Percentiles rank a stretch among this genome's conserved stretches.
Conservation (phyloP, 1,140 invertebrate species). For the Hylaeus anthracinus region DNA sequence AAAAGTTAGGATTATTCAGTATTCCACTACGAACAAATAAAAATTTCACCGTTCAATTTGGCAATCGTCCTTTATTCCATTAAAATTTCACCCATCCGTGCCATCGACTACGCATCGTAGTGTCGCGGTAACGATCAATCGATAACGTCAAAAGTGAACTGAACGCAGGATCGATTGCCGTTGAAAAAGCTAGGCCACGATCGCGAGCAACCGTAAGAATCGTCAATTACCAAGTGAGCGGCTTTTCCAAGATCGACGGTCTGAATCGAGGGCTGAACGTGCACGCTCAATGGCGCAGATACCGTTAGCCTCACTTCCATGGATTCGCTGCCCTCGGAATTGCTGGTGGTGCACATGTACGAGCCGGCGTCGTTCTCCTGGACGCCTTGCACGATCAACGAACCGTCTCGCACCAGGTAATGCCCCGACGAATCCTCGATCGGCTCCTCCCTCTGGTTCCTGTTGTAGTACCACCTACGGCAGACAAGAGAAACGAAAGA, state of each 20-base stretch:
- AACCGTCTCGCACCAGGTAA: constrained; percentile 80
- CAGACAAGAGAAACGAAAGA: constrained; percentile 15
- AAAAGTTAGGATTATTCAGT: too few relatives aligned
- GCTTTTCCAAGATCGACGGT: constrained; percentile 82
- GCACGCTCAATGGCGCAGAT: constrained; percentile 81
- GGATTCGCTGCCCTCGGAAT: constrained; percentile 83
- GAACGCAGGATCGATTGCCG: background rate
- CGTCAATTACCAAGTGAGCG: constrained; percentile 81
- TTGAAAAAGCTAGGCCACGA: background rate
- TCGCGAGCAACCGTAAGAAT: background rate
- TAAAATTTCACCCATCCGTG: too few relatives aligned
- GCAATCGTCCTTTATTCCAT: too few relatives aligned
- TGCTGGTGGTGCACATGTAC: constrained; percentile 83
- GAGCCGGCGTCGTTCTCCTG: constrained; percentile 80
- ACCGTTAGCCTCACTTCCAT: constrained; percentile 82
- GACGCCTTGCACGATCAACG: constrained; percentile 81
- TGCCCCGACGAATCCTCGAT: constrained; percentile 80
- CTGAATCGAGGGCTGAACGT: constrained; percentile 82
- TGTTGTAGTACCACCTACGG: constrained; percentile 80
- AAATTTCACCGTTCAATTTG: too few relatives aligned
- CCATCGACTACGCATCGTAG: too few relatives aligned
- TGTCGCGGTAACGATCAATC: too few relatives aligned
- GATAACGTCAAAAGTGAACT: background rate
- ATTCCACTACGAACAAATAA: too few relatives aligned
- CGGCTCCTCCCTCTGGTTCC: constrained; percentile 79